Evolutionary conservation across 2,113 vertebrate species (phyloP), one percentile per base, ranked within the genome.

Genomic region (Sinocyclocheilus rhinocerous): DNA sequence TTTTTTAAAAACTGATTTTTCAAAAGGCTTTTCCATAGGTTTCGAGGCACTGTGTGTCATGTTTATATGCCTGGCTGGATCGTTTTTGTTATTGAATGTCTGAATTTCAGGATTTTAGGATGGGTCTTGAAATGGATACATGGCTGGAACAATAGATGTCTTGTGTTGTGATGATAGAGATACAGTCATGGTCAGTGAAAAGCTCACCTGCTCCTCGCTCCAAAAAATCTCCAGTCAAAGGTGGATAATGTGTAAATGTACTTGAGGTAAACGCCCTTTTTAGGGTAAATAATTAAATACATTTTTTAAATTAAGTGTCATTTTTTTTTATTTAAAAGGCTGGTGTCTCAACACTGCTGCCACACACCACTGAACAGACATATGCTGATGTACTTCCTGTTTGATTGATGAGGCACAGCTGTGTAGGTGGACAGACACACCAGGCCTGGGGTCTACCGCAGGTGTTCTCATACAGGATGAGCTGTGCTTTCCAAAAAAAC

Each of bases 81-180:
- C 18, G 16, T 70, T 36, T 36, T 39, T 45, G 22, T 16, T 50
- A 61, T 65, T 63, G 50, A 20, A 57, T 57, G 16, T 85, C 63
- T 24, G 18, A 39, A 82, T 16, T 24, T 39, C 50, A 48, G 20
- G 52, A 16, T 57, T 75, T 26, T 76, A 16, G 69, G 70, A 39
- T 63, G 3, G 24, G 50, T 55, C 10, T 39, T 75, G 84, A 84
- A 75, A 65, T 67, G 39, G 85, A 88, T 76, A 81, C 70, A 36
- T 48, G 29, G 24, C 33, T 33, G 5, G 59, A 86, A 86, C 88
- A 89, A 84, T 86, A 70, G 22, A 2, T 24, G 20, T 67, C 29
- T 89, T 89, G 85, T 89, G 50, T 61, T 75, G 20, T 42, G 45
- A 76, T 39, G n/a, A 76, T 48, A 45, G 76, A 67, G 33, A 50